A percentile compares a stretch with the other conserved stretches of the same genome.
phyloP scores from a whole-genome alignment of 2,888 invertebrate genomes.

The Polylopha cassiicola region DNA sequence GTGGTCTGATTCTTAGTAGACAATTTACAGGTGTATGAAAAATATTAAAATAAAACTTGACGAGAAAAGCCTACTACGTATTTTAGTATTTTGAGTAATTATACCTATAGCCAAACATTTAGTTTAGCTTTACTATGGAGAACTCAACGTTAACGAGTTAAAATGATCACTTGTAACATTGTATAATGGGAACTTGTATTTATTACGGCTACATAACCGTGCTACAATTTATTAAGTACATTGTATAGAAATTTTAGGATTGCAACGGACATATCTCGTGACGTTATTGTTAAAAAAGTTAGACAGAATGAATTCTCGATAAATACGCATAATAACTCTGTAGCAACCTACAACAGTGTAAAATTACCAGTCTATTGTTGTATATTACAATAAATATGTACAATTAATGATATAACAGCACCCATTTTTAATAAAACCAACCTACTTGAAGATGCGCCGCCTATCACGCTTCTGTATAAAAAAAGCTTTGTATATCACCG shows the following conservation, averaged over 20 bases:
- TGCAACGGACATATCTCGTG: too few relatives aligned
- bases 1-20: too few relatives aligned
- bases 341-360: slow-evolving; percentile 75
- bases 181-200: too few relatives aligned
- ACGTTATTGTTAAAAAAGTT: slow-evolving; percentile 16
- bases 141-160: too few relatives aligned
- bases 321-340: slow-evolving; percentile 62
- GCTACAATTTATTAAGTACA: too few relatives aligned
- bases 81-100: not conserved
- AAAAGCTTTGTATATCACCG: slow-evolving; percentile 57
- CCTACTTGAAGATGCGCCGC: slow-evolving; percentile 49
- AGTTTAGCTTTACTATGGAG: too few relatives aligned
- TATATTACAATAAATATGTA: slow-evolving; percentile 76
- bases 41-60: too few relatives aligned
- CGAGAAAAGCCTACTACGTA: too few relatives aligned
- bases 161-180: too few relatives aligned
- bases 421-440: slow-evolving; percentile 69
- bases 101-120: too few relatives aligned
- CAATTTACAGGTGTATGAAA: too few relatives aligned
- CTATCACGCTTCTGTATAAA: slow-evolving; percentile 53
- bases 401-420: slow-evolving; percentile 73
- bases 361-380: slow-evolving; percentile 75
- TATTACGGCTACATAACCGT: too few relatives aligned
- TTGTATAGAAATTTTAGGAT: not conserved
- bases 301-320: slow-evolving; percentile 33